These are phyloP conservation scores for Neria commutata DNA, from an alignment of 2,888 invertebrate genomes.

Conservation along the genomic window DNA sequence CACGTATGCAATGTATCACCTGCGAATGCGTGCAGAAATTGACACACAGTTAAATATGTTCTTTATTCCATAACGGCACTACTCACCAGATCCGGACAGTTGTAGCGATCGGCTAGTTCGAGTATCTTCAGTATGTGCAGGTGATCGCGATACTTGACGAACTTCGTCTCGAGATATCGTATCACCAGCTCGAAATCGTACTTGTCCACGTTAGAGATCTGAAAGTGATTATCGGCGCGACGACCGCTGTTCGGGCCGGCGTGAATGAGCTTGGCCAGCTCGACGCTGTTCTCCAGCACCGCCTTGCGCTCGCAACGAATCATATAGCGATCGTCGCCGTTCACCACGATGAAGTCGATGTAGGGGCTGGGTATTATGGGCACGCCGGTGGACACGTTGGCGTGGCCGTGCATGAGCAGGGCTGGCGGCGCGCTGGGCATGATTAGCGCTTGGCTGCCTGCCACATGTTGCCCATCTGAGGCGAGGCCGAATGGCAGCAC, in stretches of 20 bases:
- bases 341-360: conserved; percentile 60
- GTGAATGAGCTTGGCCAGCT: conserved; percentile 59
- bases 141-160: conserved; percentile 60
- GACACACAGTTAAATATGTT: not conserved
- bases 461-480: conserved; percentile 55
- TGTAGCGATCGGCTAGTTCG: conserved; percentile 59
- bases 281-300: conserved; percentile 58
- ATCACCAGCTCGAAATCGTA: conserved; percentile 59
- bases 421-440: conserved; percentile 58
- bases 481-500: conserved; percentile 59
- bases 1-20: conserved; percentile 60
- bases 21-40: conserved; percentile 11
- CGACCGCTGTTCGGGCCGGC: conserved; percentile 60
- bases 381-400: conserved; percentile 51
- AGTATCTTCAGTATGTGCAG: conserved; percentile 59
- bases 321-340: conserved; percentile 60
- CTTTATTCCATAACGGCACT: conserved; percentile 2
- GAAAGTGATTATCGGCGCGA: conserved; percentile 60
- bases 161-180: conserved; percentile 60
- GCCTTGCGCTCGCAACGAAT: conserved; percentile 59
- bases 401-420: conserved; percentile 43
- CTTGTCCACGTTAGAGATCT: conserved; percentile 59
- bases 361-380: conserved; percentile 57
- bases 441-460: conserved; percentile 43
- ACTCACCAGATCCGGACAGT: conserved; percentile 61